phyloP scores from a whole-genome alignment of 2,888 invertebrate species.

The Dryomyza anilis region DNA sequence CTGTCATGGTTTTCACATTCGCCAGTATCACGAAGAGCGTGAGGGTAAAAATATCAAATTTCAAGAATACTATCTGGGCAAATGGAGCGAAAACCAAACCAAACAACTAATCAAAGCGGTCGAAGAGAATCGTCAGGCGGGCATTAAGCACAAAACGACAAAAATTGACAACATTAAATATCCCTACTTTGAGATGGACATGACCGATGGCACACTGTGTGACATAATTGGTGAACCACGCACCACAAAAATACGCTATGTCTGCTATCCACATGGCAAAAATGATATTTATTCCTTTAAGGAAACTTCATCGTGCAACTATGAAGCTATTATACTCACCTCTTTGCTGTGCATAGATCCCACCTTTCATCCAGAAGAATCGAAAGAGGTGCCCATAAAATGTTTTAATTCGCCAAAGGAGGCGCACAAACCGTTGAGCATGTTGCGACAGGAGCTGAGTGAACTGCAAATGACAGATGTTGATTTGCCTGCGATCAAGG shows the following conservation, averaged over 20 bases:
- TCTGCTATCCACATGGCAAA: conserved; percentile 86
- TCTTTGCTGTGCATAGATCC: conserved; percentile 88
- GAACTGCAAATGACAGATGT: conserved; percentile 67
- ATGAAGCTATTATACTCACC: conserved; percentile 88
- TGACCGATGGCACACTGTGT: conserved; percentile 89
- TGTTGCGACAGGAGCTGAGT: conserved; percentile 74
- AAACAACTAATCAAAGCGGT: conserved; percentile 65
- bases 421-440: conserved; percentile 74
- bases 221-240: conserved; percentile 88
- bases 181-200: conserved; percentile 86
- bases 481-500: conserved; percentile 59
- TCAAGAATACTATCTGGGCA: conserved; percentile 86
- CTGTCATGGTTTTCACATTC: conserved; percentile 88
- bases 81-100: conserved; percentile 72
- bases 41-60: conserved; percentile 83
- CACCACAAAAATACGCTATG: conserved; percentile 80
- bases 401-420: conserved; percentile 68
- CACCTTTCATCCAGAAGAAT: conserved; percentile 79
- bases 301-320: conserved; percentile 92
- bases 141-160: conserved; percentile 67
- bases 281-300: conserved; percentile 92
- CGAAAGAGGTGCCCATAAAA: conserved; percentile 77
- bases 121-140: conserved; percentile 63
- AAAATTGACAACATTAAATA: conserved; percentile 87
- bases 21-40: conserved; percentile 95